Evolutionary conservation across 2,113 vertebrate species (phyloP), one percentile per base, ranked within the genome.

Genomic region (Mandrillus leucophaeus): DNA sequence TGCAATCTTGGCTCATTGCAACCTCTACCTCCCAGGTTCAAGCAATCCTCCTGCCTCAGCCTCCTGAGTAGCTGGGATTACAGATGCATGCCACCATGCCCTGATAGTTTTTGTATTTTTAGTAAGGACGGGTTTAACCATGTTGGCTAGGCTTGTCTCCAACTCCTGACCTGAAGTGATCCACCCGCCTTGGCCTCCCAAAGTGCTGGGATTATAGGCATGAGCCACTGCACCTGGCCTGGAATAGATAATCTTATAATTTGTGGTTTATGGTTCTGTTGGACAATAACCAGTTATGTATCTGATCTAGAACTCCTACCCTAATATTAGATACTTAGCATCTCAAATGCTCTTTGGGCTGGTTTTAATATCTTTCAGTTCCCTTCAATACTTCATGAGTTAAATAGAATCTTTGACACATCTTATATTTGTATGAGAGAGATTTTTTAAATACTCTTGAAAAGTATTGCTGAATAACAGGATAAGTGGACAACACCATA

Each of bases 201-300:
- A 61, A 61, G 23, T 61, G 25, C 59, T 61, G 59, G 59, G 59
- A 61, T 61, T 61, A 61, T 27, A 61, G 59, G 59, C 25, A 61
- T 61, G 59, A 61, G 23, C 10, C 10, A 61, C 59, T 25, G 25
- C 4, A 25, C 9, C 59, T 25, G 3, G 59, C 59, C 25, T 61
- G 20, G 64, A 95, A 93, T 23, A 80, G n/a, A 80, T 81, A 90
- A 68, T 84, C 61, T 95, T 72, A 61, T 75, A 93, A 75, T 89
- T 84, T 84, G 75, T 79, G 55, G 59, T 5, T 90, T 85, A 73
- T 85, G 50, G 38, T 8, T 17, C 13, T 30, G 8, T 40, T 96
- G 32, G 25, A 93, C 57, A 96, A 87, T 35, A 84, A 95, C 64
- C 20, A 83, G 59, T 91, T 82, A 81, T 57, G 1, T 52, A 81